Evolutionary conservation across 2,888 invertebrate species (phyloP).

Genomic region (Camptogramma bilineatum): DNA sequence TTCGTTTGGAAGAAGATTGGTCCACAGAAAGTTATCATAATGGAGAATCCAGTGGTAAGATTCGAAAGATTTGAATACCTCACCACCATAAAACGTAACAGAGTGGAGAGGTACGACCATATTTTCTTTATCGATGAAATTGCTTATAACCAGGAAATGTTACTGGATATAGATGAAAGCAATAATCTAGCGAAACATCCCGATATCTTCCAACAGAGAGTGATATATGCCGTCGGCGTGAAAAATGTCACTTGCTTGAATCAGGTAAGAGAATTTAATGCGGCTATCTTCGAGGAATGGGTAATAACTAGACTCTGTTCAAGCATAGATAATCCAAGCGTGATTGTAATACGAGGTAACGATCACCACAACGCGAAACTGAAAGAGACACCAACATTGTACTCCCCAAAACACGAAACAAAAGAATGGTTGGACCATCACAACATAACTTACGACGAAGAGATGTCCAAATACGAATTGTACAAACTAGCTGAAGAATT

Average conservation of each 20-base stretch:
- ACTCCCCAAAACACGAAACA: slow-evolving; percentile 45
- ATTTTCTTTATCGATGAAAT: slow-evolving; percentile 52
- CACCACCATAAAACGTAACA: slow-evolving; percentile 43
- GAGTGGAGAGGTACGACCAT: slow-evolving; percentile 17
- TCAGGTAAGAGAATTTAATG: slow-evolving; percentile 31
- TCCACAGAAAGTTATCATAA: slow-evolving; percentile 40
- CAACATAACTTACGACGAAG: slow-evolving; percentile 43
- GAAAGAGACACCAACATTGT: slow-evolving; percentile 38
- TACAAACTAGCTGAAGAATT: slow-evolving; percentile 50
- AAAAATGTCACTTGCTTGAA: slow-evolving; percentile 32
- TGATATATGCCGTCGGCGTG: slow-evolving; percentile 46
- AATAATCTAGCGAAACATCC: slow-evolving; percentile 7
- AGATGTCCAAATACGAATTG: slow-evolving; percentile 50
- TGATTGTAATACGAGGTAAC: slow-evolving; percentile 45
- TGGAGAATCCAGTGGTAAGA: slow-evolving; percentile 55
- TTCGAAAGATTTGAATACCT: slow-evolving; percentile 58
- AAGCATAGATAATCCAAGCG: slow-evolving; percentile 38
- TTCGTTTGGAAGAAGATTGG: slow-evolving; percentile 53
- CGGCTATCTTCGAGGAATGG: slow-evolving; percentile 44
- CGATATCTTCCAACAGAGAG: slow-evolving; percentile 29
- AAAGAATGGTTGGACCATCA: slow-evolving; percentile 51
- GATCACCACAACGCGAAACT: slow-evolving; percentile 39
- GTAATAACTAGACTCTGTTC: slow-evolving; percentile 41
- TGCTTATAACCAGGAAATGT: slow-evolving; percentile 28
- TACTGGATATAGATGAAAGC: slow-evolving; percentile 23